Evolutionary conservation across 23 tunicate species (phyloP), one percentile per base, ranked within the genome.

Genomic region (Oikopleura vanhoeffeni): DNA sequence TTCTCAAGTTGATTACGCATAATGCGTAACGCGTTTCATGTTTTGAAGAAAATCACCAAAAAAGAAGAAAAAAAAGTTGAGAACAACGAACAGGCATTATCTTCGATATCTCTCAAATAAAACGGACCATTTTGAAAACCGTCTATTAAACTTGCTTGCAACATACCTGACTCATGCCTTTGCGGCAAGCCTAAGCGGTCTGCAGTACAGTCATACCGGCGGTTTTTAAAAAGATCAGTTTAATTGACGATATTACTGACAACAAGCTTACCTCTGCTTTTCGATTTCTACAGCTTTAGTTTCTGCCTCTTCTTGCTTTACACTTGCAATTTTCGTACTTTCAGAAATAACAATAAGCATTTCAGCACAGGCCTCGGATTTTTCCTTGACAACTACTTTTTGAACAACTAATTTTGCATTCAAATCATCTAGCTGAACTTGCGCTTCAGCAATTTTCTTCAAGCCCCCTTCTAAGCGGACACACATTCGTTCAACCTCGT

Each of bases 381-480:
- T 95, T 85, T 95, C 99, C 0, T 91, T 90, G 1, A 95, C 99
- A 39, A 95, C 99, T 32, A 95, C 99, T 85, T 95, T 95, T 83
- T 95, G 99, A 58, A 95, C 96, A 83, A 95, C 99, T 1, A 95
- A 86, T 67, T 95, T 95, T 40, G 91, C 87, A 84, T 95, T 95
- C 8, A 95, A 87, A 82, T 95, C 99, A 39, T 95, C 89, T 87
- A 95, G 86, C 57, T 95, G 99, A 71, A 87, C 88, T 1, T 95
- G 87, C n/a, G 99, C 99, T 90, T 95, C 99, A 30, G 86, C 83
- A 0, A 95, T 86, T 49, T 95, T 95, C 40, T 87, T 83, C 75
- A 95, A 85, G 49, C 99, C 99, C 18, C 99, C 99, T 40, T 95
- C 99, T 90, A 95, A 88, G 0, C 99, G 83, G 39, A 89, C 96